Conservation (phyloP, 2,113 vertebrate genomes). For the Engystomops pustulosus region DNA sequence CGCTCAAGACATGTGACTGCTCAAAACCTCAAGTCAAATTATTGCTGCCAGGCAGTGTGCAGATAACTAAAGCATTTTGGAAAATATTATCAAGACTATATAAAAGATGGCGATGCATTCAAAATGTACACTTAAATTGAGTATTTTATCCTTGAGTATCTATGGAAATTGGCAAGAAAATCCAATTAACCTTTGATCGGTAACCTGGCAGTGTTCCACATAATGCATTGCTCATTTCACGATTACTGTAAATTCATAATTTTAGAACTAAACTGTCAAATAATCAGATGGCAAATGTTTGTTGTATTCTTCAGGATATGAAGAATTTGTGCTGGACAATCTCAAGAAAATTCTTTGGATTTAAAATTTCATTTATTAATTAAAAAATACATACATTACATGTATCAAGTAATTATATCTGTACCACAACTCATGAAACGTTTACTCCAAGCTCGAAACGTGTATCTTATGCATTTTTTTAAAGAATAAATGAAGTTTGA, state of each 20-base stretch:
- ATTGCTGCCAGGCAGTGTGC: not conserved
- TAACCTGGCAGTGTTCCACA: not conserved
- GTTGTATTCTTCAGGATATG: no score
- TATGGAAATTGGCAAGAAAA: constrained; percentile 18
- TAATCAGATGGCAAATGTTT: no score
- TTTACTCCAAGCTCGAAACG: no score
- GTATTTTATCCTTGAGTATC: constrained; percentile 4
- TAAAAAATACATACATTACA: no score
- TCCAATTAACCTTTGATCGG: not conserved
- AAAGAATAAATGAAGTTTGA: no score
- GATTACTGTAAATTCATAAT: not conserved
- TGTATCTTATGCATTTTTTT: no score
- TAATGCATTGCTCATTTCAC: not conserved
- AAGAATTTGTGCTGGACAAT: no score
- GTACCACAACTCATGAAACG: no score
- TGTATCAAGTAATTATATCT: no score
- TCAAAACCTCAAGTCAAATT: not conserved
- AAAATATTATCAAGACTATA: not conserved
- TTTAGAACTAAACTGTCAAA: not conserved
- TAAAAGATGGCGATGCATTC: not conserved
- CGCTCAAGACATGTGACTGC: not conserved
- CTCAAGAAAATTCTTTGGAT: no score
- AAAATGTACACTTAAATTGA: not conserved
- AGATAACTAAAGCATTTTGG: not conserved
- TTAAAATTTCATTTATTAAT: no score